Evolutionary conservation across 2,888 invertebrate species (phyloP), one percentile per base, ranked within the genome.

Genomic region (Eupeodes latifasciatus): DNA sequence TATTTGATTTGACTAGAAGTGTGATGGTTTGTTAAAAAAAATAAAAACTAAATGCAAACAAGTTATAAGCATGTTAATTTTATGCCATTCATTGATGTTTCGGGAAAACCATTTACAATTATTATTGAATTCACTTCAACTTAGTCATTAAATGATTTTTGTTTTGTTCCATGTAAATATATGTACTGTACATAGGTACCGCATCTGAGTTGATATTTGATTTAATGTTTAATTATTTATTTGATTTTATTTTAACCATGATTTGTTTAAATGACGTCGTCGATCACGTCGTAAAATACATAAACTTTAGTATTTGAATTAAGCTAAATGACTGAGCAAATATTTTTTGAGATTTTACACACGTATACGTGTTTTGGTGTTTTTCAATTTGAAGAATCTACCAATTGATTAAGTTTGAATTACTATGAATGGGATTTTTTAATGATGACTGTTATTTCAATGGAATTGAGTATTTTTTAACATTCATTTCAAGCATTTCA

Each of bases 241-340:
- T 36, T 34, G 1, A 6, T 53, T 53, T 40, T 9, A 6, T 53
- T 53, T 40, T 9, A 40, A 27, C 47, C 12, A 12, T 14, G 16
- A 44, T 44, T 69, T 69, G 40, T 55, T 69, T 69, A 47, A 61
- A 49, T 47, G 67, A 12, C 59, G 9, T 53, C 16, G 34, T 12
- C 10, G 10, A 27, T 27, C 27, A 3, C 27, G 47, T 19, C 14
- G 14, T 71, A 6, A 16, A 19, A 55, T 14, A 55, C 53, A 53
- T 53, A 53, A 40, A 19, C 36, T 40, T 7, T 55, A 2, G 14
- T 16, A 36, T 69, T 51, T 67, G 51, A 9, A 66, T 34, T 27
- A 44, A 61, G 34, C 51, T 61, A 47, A 81, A 69, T 76, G 61
- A 57, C 14, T 47, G 5, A 5, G 51, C 27, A 59, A 81, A 81